Conservation (phyloP, 1,140 invertebrate species). For the Drosophila lacteicornis region DNA sequence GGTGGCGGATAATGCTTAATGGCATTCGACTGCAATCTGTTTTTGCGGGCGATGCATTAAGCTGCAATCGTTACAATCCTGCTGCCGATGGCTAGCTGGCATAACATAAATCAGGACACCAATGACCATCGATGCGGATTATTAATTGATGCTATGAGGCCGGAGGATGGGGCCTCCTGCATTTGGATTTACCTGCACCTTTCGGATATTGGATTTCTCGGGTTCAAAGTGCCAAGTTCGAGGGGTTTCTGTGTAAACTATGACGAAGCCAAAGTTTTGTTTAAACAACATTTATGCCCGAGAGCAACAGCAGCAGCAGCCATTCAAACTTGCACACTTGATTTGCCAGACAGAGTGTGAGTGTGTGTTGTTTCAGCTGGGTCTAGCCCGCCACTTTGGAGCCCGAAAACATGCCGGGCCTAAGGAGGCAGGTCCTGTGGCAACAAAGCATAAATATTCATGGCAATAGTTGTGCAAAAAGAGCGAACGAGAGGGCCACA, state of each 20-base stretch:
- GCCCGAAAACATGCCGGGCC: slow-evolving; percentile 43
- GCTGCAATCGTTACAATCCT: slow-evolving; percentile 31
- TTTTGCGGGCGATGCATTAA: slow-evolving; percentile 40
- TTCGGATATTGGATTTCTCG: slow-evolving; percentile 36
- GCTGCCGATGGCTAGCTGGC: slow-evolving; percentile 12
- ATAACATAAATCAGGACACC: slow-evolving; percentile 29
- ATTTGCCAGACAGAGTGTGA: slow-evolving; percentile 54
- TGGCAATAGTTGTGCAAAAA: slow-evolving; percentile 49
- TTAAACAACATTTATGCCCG: slow-evolving; percentile 48
- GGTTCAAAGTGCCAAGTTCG: slow-evolving; percentile 12
- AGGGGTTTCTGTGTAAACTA: slow-evolving; percentile 9
- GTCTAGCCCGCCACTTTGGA: not conserved
- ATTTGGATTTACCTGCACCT: slow-evolving; percentile 15
- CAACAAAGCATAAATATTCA: slow-evolving; percentile 80
- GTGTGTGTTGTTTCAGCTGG: slow-evolving; percentile 12
- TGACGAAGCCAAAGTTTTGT: slow-evolving; percentile 40
- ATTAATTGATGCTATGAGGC: slow-evolving; percentile 36
- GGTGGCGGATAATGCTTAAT: slow-evolving; percentile 37
- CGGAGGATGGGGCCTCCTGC: not conserved
- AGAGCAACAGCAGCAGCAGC: slow-evolving; percentile 32
- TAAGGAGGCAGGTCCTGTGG: slow-evolving; percentile 39
- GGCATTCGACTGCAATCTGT: slow-evolving; percentile 53
- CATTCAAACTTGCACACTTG: slow-evolving; percentile 75
- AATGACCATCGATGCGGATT: slow-evolving; percentile 1
- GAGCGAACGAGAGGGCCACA: slow-evolving; percentile 30